Base-by-base conservation (phyloP, 2,888 invertebrate genomes). In the Drosophila differens region DNA sequence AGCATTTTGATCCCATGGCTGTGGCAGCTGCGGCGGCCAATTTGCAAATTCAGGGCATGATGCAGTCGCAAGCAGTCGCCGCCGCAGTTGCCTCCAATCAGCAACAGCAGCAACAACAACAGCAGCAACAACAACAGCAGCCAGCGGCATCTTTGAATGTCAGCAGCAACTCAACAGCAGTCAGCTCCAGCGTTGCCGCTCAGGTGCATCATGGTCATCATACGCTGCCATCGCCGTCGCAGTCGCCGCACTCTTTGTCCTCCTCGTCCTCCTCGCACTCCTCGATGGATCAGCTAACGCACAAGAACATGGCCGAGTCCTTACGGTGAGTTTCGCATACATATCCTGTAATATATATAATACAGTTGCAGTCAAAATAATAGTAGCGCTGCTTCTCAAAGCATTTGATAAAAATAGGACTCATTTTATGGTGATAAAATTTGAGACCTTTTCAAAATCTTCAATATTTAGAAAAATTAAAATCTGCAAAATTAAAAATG, bases 1-100 rank as follows among this genome's bases (percentile, higher is more conserved):
- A 93, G 68, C 94, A 92, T 80, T 94, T 91, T 70, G 94, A 92
- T 83, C 91, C 93, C 16, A 91, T 92, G 87, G 91, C 92, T 7
- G 88, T 92, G 22, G 91, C 91, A 28, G 93, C 92, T 33, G 91
- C 92, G 7, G 93, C 92, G 1, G 91, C 92, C 79, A 92, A 92
- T 79, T 79, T 92, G 53, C 92, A 92, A 79, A 92, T 92, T 74
- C 92, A 92, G 51, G 92, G 92, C 5, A 71, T 90, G 60, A 90
- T 92, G 85, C 93, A 92, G 65, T 89, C 90, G 1, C 92, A 91
- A 63, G 92, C 88, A 5, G 92, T 90, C 28, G 92, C 91, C 10
- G 92, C 90, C 1, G 91, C 91, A 5, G 92, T 92, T n/a, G 91
- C 91, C 25, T 90, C 91, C 32, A 90, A 88, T 65, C 89, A 89